Evolutionary conservation across 2,888 invertebrate species (phyloP), one percentile per base, ranked within the genome.

Genomic region (Syrphus vitripennis): DNA sequence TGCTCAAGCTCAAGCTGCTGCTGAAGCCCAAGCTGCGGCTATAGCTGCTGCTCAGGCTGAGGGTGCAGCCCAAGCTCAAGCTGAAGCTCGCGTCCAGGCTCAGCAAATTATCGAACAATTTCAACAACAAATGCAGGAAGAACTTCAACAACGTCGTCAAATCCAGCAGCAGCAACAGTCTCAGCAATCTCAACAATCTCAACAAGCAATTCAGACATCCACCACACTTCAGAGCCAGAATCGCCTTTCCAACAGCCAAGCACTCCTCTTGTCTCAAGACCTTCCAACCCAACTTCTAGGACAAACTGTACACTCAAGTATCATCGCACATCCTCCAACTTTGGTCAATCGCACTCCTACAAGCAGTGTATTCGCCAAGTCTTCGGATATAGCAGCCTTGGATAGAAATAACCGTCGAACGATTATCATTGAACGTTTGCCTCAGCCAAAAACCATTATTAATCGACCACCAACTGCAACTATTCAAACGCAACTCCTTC

Each of bases 1-100:
- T 31, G 89, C 88, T 34, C 88, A 88, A 71, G 88, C 89, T 2
- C 89, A 88, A 10, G 90, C 90, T 10, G 90, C 90, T 14, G 90
- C 90, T 0, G 90, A 90, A 67, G 89, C 89, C 1, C 90, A 90
- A 24, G 89, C 89, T 5, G 91, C 90, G 5, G 83, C 91, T 81
- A 93, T 93, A 89, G 91, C 93, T 89, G 93, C 93, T 93, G 93
- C 93, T 91, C 94, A 92, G 92, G 93, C 94, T 91, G 67, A 67
- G 24, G 37, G 34, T 67, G 94, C 93, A 90, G 93, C 93, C 90
- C 94, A 94, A 91, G 94, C 94, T 91, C 93, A 92, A 88, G 93
- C 93, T 91, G 93, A 93, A 91, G 94, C 91, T 1, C 90, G 91
- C 2, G 89, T 88, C 4, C 91, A 90, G 71, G 91, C 91, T 2